Evolutionary conservation across 2,797 vertebrate genomes (phyloP).

Genomic region (Tachyglossus aculeatus): DNA sequence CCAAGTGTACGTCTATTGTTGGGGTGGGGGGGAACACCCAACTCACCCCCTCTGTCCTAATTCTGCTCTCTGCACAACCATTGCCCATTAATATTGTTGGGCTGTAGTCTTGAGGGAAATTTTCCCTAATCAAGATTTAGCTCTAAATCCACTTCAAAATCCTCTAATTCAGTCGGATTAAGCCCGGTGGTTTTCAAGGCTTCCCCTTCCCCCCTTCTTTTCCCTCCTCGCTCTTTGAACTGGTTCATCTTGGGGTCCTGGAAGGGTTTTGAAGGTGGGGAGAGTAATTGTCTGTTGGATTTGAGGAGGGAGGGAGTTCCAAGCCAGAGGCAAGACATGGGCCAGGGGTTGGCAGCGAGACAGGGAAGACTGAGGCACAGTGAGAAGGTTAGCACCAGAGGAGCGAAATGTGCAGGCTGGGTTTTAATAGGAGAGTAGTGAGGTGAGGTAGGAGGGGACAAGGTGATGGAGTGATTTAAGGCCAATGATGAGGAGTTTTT

Average conservation of each 20-base stretch:
- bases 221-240: constrained; percentile 12
- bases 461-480: too few species aligned
- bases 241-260: not conserved
- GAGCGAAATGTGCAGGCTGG: too few species aligned
- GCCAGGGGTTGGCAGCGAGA: too few species aligned
- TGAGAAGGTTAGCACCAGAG: too few species aligned
- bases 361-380: too few species aligned
- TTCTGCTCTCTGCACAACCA: constrained; percentile 62
- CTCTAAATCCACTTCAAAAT: constrained; percentile 57
- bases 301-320: too few species aligned
- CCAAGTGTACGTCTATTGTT: not conserved
- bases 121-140: constrained; percentile 66
- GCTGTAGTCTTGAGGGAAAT: constrained; percentile 69
- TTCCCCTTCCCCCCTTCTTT: constrained; percentile 7
- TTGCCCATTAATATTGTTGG: constrained; percentile 63
- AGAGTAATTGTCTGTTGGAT: too few species aligned
- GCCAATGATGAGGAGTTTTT: too few species aligned
- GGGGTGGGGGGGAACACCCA: too few species aligned
- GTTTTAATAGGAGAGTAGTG: too few species aligned
- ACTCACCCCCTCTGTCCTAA: constrained; percentile 22
- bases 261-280: fast-evolving
- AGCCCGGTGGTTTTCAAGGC: constrained; percentile 18
- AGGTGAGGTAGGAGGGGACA: too few species aligned
- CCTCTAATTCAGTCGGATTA: constrained; percentile 62
- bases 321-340: too few species aligned